A percentile compares a stretch with the other conserved stretches of the same genome.
These are phyloP conservation scores for Arrhopalites spinosus DNA, from an alignment of 2,888 invertebrate species.

Conservation along the genomic window DNA sequence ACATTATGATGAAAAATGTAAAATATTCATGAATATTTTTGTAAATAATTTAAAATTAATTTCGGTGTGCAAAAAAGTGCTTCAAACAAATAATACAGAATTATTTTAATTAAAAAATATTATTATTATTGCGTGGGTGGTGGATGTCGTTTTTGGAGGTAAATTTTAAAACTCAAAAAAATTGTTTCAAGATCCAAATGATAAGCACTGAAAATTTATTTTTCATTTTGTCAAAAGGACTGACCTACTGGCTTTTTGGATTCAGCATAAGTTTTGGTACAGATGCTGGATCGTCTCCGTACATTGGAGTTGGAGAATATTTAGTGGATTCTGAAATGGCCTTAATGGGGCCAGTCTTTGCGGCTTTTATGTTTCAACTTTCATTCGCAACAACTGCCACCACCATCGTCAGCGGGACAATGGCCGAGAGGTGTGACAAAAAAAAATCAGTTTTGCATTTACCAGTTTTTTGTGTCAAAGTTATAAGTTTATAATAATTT, in stretches of 20 bases:
- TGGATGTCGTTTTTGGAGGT: constrained; percentile 63
- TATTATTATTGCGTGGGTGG: constrained; percentile 34
- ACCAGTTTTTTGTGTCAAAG: background rate
- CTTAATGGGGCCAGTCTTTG: constrained; percentile 56
- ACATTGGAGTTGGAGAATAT: constrained; percentile 60
- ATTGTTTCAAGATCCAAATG: no score
- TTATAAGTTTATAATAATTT: background rate
- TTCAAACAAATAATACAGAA: no score
- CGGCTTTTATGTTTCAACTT: constrained; percentile 56
- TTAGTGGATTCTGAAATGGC: constrained; percentile 58
- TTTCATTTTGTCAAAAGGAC: background rate
- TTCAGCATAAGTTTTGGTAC: constrained; percentile 58
- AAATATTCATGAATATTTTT: no score
- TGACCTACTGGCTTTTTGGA: constrained; percentile 61
- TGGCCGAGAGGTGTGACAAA: constrained; percentile 59
- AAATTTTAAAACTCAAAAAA: no score
- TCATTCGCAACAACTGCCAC: constrained; percentile 59
- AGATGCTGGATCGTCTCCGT: constrained; percentile 58
- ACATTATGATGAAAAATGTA: constrained; percentile 63
- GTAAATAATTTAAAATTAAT: no score
- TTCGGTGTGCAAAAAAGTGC: no score
- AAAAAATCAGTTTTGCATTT: background rate
- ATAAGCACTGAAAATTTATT: no score
- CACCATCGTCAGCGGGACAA: constrained; percentile 60
- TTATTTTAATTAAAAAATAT: no score